Conservation (phyloP, 2,888 invertebrate species). For the Camptogramma bilineatum region DNA sequence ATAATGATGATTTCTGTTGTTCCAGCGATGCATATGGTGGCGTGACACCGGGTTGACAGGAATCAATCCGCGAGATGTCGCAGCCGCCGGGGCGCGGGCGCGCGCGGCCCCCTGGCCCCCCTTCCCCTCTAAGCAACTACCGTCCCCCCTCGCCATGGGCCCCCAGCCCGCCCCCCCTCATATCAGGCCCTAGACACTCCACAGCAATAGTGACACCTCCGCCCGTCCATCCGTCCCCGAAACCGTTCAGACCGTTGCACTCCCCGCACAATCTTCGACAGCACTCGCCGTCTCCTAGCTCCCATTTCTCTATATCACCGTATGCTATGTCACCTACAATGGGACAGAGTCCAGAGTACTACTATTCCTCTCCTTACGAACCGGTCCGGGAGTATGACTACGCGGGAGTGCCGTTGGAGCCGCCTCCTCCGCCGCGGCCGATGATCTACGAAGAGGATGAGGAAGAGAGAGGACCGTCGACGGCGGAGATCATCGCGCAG, state of each 20-base stretch:
- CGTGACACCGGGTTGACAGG: constrained; percentile 84
- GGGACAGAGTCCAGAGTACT: constrained; percentile 86
- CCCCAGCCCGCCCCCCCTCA: constrained; percentile 90
- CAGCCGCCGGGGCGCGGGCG: constrained; percentile 83
- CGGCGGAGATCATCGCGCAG: constrained; percentile 96
- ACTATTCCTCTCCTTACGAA: constrained; percentile 85
- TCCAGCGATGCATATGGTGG: constrained; percentile 82
- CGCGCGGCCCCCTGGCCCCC: constrained; percentile 75
- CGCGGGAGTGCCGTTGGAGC: constrained; percentile 91
- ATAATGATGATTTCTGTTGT: constrained; percentile 54
- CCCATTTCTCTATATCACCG: constrained; percentile 81
- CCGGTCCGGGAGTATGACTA: constrained; percentile 88
- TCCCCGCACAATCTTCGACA: constrained; percentile 76
- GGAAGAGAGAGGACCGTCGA: constrained; percentile 92
- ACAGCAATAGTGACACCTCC: constrained; percentile 83
- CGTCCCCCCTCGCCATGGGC: constrained; percentile 92
- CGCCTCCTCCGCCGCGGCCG: constrained; percentile 89
- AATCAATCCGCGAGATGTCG: constrained; percentile 82
- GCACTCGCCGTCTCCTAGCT: constrained; percentile 80
- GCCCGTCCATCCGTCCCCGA: constrained; percentile 85
- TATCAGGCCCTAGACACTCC: constrained; percentile 86
- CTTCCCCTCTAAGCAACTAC: constrained; percentile 88
- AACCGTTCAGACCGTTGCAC: constrained; percentile 79
- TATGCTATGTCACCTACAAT: constrained; percentile 85
- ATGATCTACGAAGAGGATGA: constrained; percentile 87